Percentiles rank a stretch among this genome's conserved stretches.
Evolutionary conservation across 2,113 vertebrate genomes (phyloP).

Genomic region (Nerophis lumbriciformis): DNA sequence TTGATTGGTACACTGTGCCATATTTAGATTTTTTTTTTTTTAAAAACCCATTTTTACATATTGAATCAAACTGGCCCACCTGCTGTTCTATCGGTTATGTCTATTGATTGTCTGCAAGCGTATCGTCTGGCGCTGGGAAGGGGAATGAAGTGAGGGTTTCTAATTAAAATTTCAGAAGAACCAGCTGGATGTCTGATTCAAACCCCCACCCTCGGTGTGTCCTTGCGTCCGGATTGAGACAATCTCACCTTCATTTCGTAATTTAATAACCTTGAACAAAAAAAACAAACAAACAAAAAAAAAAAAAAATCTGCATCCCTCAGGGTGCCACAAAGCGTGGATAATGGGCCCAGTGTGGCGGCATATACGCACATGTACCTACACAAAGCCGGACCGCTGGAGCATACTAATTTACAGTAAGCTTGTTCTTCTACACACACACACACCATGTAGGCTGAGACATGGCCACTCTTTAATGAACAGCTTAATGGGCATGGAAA

Average conservation of each 20-base stretch:
- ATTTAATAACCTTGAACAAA: constrained; percentile 69
- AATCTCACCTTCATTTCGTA: constrained; percentile 67
- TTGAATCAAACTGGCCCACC: too few relatives aligned
- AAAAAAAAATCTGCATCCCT: constrained; percentile 61
- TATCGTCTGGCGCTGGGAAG: constrained; percentile 47
- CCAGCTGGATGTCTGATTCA: constrained; percentile 58
- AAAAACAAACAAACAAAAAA: constrained; percentile 59
- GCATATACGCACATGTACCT: constrained; percentile 28
- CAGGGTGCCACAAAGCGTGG: constrained; percentile 36
- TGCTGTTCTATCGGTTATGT: constrained; percentile 24
- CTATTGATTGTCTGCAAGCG: constrained; percentile 43
- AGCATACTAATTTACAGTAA: constrained; percentile 16
- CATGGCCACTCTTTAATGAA: constrained; percentile 60
- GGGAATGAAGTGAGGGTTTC: constrained; percentile 49
- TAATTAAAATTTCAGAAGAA: constrained; percentile 69
- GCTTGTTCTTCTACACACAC: not conserved
- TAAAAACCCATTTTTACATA: too few relatives aligned
- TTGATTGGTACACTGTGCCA: too few relatives aligned
- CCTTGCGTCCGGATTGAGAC: constrained; percentile 62
- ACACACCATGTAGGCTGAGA: constrained; percentile 43
- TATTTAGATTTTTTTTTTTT: too few relatives aligned
- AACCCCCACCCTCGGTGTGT: constrained; percentile 19
- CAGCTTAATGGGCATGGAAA: constrained; percentile 59
- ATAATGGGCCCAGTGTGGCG: constrained; percentile 48
- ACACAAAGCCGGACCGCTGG: constrained; percentile 9